Percentiles rank a stretch among this genome's conserved stretches.
phyloP scores from a whole-genome alignment of 2,113 vertebrate species.

The Chlorocebus sabaeus region DNA sequence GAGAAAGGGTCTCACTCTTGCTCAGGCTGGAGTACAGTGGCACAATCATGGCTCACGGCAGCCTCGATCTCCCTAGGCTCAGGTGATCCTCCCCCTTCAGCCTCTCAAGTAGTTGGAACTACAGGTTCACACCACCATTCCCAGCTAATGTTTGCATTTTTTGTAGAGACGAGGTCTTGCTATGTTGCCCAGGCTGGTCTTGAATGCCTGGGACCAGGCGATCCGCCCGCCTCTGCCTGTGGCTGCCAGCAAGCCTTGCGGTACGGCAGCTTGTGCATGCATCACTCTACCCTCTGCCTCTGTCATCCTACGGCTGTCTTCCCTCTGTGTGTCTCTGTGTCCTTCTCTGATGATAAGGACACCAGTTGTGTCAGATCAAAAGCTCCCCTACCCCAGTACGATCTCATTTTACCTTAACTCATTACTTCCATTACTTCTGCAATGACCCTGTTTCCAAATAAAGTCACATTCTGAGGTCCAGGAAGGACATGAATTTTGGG shows the following conservation, averaged over 20 bases:
- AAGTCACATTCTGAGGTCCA: background rate
- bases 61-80: too few species aligned
- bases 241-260: background rate
- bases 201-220: too few species aligned
- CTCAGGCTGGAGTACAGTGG: too few species aligned
- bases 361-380: background rate
- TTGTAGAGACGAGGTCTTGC: too few species aligned
- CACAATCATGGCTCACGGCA: too few species aligned
- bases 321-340: background rate
- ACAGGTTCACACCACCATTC: too few species aligned
- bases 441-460: background rate
- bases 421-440: background rate
- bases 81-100: too few species aligned
- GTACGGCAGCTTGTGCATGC: rapidly evolving
- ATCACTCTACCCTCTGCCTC: background rate
- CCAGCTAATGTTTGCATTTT: too few species aligned
- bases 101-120: too few species aligned
- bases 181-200: too few species aligned
- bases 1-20: background rate
- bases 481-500: background rate
- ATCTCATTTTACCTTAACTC: background rate
- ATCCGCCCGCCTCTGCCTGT: background rate
- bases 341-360: background rate
- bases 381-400: background rate
- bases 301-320: background rate